Evolutionary conservation across 2,888 invertebrate genomes (phyloP).

Genomic region (Zaprionus lineosus): DNA sequence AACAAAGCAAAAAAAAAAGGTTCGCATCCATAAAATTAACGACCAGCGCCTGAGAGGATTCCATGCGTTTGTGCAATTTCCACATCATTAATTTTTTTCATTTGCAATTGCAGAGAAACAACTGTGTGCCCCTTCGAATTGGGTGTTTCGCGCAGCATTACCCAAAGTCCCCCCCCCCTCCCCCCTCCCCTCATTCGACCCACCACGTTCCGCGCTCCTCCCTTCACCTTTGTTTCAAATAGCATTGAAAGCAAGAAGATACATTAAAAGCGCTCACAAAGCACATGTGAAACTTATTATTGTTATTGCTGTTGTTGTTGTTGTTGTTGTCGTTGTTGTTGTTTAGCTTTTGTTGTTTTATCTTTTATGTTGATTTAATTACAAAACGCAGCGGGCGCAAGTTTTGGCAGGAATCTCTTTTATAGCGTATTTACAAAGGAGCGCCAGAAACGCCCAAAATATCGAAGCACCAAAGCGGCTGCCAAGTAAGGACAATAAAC

Average conservation of each 20-base stretch:
- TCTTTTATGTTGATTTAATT: conserved; percentile 77
- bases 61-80: conserved; percentile 64
- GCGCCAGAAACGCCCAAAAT: conserved; percentile 33
- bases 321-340: conserved; percentile 11
- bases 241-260: not conserved
- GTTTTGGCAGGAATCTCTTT: conserved; percentile 43
- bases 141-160: no score
- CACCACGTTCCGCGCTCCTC: conserved; percentile 7
- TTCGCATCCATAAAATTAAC: conserved; percentile 45
- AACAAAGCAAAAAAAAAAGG: no score
- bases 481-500: conserved; percentile 30
- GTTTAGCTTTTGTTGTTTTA: conserved; percentile 1
- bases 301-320: not conserved
- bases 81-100: conserved; percentile 71
- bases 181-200: not conserved
- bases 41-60: conserved; percentile 38
- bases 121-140: conserved; percentile 1
- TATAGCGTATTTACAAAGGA: conserved; percentile 73
- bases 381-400: conserved; percentile 53
- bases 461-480: conserved; percentile 29
- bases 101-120: conserved; percentile 39
- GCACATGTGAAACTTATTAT: conserved; percentile 35
- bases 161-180: not conserved
- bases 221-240: conserved; percentile 4
- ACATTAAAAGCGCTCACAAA: conserved; percentile 46